A percentile compares a stretch with the other conserved stretches of the same genome.
Evolutionary conservation across 2,888 invertebrate species (phyloP).

Genomic region (Gymnoscelis rufifasciata): DNA sequence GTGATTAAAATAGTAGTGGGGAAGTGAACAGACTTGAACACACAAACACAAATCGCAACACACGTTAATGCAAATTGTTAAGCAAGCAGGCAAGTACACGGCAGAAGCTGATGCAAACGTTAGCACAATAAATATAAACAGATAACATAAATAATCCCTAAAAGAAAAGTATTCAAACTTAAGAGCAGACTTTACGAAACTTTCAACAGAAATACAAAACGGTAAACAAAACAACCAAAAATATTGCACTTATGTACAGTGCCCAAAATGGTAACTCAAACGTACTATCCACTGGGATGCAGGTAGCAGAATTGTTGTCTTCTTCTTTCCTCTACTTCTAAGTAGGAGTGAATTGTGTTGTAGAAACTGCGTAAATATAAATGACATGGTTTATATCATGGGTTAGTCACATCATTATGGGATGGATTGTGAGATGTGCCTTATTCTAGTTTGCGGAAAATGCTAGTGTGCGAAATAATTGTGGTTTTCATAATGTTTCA

Average conservation of each 20-base stretch:
- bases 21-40: conserved; percentile 45
- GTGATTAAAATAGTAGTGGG: conserved; percentile 25
- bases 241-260: conserved; percentile 55
- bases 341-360: conserved; percentile 75
- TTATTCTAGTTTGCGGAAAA: conserved; percentile 20
- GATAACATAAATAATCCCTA: neutral
- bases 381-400: conserved; percentile 39
- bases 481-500: neutral
- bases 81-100: conserved; percentile 34
- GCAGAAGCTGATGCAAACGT: conserved; percentile 15
- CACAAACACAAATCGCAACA: conserved; percentile 78
- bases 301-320: conserved; percentile 62
- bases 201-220: conserved; percentile 14
- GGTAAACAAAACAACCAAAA: conserved; percentile 20
- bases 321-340: conserved; percentile 67
- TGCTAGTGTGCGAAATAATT: conserved; percentile 10
- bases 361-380: conserved; percentile 71
- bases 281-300: conserved; percentile 65
- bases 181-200: neutral
- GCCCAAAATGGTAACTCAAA: conserved; percentile 53
- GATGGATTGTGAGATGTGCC: conserved; percentile 18
- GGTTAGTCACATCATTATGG: conserved; percentile 37
- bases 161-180: neutral
- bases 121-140: conserved; percentile 19
- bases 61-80: conserved; percentile 51